Base-by-base conservation (phyloP, 2,113 vertebrate species). In the Percopsis transmontana region DNA sequence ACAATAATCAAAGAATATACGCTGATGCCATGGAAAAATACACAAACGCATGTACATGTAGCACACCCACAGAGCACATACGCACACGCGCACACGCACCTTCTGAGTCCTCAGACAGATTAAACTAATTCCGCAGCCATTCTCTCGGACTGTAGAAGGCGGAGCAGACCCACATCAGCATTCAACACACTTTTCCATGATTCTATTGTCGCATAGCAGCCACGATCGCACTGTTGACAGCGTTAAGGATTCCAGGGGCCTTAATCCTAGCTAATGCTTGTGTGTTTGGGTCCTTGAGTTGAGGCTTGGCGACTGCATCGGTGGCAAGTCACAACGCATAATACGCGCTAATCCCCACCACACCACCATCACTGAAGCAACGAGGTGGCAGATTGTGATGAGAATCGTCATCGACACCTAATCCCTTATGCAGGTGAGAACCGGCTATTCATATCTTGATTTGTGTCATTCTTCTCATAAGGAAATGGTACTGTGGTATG, bases 341-440 rank as follows among this genome's bases (percentile, higher is more conserved):
- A 85, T 76, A 55, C 74, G 74, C 63, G 70, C 62, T 77, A 82
- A 85, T 83, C 72, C 80, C 59, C 39, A 14, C 54, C n/a, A 13
- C 52, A 42, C 60, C 55, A 60, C 48, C 54, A 27, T 58, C 68
- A 51, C 70, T 52, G 51, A 58, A 66, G 78, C 54, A 60, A 62
- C 0, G 40, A 85, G 51, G 62, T 58, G 66, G 50, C 39, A 18
- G 62, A 82, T 70, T 72, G 78, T 44, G 68, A 72, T 78, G 66
- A 68, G 69, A 81, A 62, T 53, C 44, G 24, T 67, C 45, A 42
- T 45, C 27, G 62, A 84, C 18, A 23, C 20, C 52, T 74, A 79
- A 82, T 80, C 67, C 66, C 40, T 58, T 57, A 66, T 14, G 3
- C 54, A 73, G 76, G 67, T 83, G 74, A 77, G 72, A 11, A 18